Evolutionary conservation across 2,113 vertebrate genomes (phyloP), one percentile per base, ranked within the genome.

Genomic region (Vanacampus margaritifer): DNA sequence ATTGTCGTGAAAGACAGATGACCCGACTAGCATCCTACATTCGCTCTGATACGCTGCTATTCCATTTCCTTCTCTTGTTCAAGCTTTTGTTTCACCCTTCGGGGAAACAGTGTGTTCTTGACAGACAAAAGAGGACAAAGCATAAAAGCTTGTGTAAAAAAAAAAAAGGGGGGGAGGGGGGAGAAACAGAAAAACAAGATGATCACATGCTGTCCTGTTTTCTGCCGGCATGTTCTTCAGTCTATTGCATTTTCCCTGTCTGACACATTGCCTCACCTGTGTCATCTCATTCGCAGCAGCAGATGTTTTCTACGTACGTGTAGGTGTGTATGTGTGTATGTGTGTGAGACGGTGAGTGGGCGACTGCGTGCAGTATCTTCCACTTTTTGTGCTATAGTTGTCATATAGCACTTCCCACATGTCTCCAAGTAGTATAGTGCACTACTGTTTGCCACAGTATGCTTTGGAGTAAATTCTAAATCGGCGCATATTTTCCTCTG

Each of bases 161-260:
- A 62, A 62, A 62, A 5, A 39, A 23, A 57, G 1, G 2, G 3
- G 21, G 8, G 24, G 21, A 26, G 2, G 24, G 2, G 11, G 43
- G 14, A 24, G 2, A 62, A 10, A 23, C 7, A 5, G 9, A 81
- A 71, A 79, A 87, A 84, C 85, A 76, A 69, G 64, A 67, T 66
- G 86, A 88, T 87, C 83, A 88, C 71, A 89, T 76, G 73, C 83
- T 81, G 86, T 87, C 84, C 76, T 82, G 76, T 75, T 76, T 78
- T 73, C 60, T 79, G 76, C 68, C 64, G 21, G 66, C 56, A 67
- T 67, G 35, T 71, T 68, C 48, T 75, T 62, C 60, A 62, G 63
- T 71, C 74, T 81, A 82, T 82, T 82, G 73, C 73, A 70, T 79
- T 67, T 78, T 80, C 71, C 67, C 57, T 66, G 45, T 65, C 63